Percentiles rank a stretch among this genome's conserved stretches.
phyloP scores from a whole-genome alignment of 2,888 invertebrate genomes.

The Malthinus seriepunctatus region DNA sequence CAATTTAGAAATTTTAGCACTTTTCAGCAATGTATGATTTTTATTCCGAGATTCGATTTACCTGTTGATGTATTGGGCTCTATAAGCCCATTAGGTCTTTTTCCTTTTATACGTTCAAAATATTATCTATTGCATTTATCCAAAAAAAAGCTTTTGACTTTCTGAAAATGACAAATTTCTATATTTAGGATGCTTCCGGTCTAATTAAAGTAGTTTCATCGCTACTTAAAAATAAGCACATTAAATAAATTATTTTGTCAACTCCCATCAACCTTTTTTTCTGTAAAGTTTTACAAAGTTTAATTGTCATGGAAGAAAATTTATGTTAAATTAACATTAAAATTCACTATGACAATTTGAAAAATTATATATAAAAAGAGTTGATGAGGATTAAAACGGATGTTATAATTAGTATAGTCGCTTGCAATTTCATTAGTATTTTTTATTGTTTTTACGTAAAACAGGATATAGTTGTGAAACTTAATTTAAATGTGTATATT shows the following conservation, averaged over 20 bases:
- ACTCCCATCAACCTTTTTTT: conserved; percentile 2
- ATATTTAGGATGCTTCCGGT: neutral
- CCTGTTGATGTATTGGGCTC: too few relatives aligned
- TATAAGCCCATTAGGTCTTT: too few relatives aligned
- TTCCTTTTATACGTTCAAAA: neutral
- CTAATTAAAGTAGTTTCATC: conserved; percentile 5
- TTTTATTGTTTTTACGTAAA: conserved; percentile 2
- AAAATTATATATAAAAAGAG: conserved; percentile 8
- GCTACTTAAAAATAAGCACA: neutral
- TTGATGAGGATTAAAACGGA: conserved; percentile 24
- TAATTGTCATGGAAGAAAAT: conserved; percentile 3
- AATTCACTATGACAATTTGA: conserved; percentile 1
- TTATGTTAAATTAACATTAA: conserved; percentile 4
- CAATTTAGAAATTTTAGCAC: too few relatives aligned
- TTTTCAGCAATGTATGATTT: too few relatives aligned
- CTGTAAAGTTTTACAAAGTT: neutral
- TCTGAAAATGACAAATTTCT: neutral
- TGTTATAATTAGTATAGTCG: conserved; percentile 23
- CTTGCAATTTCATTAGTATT: conserved; percentile 17
- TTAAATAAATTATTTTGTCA: conserved; percentile 7
- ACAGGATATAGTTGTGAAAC: conserved; percentile 4
- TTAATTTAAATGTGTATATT: conserved; percentile 4
- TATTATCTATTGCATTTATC: neutral
- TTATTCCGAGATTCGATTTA: too few relatives aligned
- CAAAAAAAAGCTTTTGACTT: neutral